Evolutionary conservation across 2,888 invertebrate genomes (phyloP), one percentile per base, ranked within the genome.

Genomic region (Sesamia inferens): DNA sequence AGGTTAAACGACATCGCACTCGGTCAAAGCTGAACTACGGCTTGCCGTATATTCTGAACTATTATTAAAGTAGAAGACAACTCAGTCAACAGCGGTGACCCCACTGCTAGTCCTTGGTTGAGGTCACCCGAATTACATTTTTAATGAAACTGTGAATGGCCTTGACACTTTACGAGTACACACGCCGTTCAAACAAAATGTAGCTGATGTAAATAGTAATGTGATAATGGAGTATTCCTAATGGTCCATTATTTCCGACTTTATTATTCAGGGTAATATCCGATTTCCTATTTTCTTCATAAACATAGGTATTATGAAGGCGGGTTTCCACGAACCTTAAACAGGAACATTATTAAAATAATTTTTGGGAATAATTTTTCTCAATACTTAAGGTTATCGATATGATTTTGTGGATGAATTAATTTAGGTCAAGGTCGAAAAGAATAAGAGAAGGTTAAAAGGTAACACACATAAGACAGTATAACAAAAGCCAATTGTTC

Each of bases 61-160:
- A 65, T 65, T 65, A 76, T 71, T 55, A 48, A 13, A 76, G 42
- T 67, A 57, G 62, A 13, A 13, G 78, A 64, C 39, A 51, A 67
- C 47, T 44, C 24, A 31, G 74, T 55, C 63, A 76, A 80, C 80
- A 75, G 55, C 70, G 59, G 71, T 63, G 71, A 64, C 71, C 71
- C 75, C 68, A 51, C 76, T 24, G 54, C 47, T 51, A 58, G 58
- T 68, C 65, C 65, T 66, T 74, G 67, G 71, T 67, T 62, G 75
- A 83, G 71, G 54, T 62, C 63, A 66, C 47, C 44, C 6, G 62
- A 62, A 76, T 66, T 68, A 73, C 64, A 78, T 74, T 78, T 81
- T 74, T 81, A 81, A 81, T 74, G 74, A 78, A 78, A 69, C 66
- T 62, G 57, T 59, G 19, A 71, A 66, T 58, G 68, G 24, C 81